Conservation (phyloP, 2,797 vertebrate species). For the Malurus splendens region DNA sequence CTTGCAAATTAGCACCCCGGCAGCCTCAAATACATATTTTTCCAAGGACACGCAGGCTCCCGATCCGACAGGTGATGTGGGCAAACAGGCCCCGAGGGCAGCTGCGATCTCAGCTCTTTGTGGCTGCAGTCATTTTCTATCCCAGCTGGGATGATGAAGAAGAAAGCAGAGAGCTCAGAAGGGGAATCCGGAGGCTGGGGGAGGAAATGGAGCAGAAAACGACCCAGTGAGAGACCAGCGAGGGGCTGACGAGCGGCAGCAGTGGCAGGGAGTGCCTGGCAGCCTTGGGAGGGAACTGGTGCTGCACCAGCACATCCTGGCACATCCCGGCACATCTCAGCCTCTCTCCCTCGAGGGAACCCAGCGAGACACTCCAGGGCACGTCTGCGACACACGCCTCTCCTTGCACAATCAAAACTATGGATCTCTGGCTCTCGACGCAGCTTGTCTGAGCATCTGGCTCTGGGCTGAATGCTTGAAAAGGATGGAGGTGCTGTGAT, state of each 20-base stretch:
- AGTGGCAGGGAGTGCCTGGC: not conserved
- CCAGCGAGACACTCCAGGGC: accelerated
- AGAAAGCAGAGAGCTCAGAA: slow-evolving; percentile 28
- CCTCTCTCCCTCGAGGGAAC: not conserved
- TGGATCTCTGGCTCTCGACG: accelerated
- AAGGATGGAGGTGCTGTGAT: accelerated
- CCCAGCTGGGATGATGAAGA: slow-evolving; percentile 31
- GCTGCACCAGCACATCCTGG: not conserved
- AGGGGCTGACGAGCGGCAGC: not conserved
- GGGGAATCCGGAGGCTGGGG: slow-evolving; percentile 33
- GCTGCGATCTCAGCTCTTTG: slow-evolving; percentile 38
- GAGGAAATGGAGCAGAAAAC: slow-evolving; percentile 69
- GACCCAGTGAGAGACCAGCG: not conserved
- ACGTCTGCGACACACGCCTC: accelerated
- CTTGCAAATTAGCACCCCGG: slow-evolving; percentile 75
- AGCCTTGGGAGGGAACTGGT: not conserved
- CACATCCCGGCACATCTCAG: not conserved
- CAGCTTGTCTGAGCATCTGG: not conserved
- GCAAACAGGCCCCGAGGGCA: slow-evolving; percentile 56
- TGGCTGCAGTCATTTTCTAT: slow-evolving; percentile 59
- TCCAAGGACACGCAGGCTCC: slow-evolving; percentile 66
- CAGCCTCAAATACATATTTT: slow-evolving; percentile 70
- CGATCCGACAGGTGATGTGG: slow-evolving; percentile 63
- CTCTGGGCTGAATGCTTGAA: not conserved
- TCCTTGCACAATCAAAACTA: not conserved